Evolutionary conservation across 2,113 vertebrate species (phyloP), one percentile per base, ranked within the genome.

Genomic region (Nibea albiflora): DNA sequence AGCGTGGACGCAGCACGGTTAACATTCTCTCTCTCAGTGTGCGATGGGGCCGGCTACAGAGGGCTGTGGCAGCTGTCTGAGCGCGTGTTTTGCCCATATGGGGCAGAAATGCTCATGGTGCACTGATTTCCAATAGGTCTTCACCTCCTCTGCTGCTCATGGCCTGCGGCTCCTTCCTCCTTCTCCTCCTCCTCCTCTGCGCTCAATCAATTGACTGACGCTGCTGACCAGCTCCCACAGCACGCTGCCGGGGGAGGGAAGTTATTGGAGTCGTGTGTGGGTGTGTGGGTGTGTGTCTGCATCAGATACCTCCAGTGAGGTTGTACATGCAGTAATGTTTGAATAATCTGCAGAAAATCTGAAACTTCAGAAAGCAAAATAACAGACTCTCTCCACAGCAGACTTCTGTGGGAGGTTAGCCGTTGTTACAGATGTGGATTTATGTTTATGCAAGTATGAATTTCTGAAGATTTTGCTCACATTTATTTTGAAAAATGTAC

Each of bases 111-210:
- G 76, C 87, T 91, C 80, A 78, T 70, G 81, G 82, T 88, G 84
- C 86, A 93, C 87, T 92, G 93, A 95, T 95, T 95, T 95, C 90
- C 94, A 42, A 94, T 95, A 95, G 91, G 93, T 94, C 93, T 94
- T 85, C 89, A 84, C 78, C 90, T 88, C 83, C 88, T 90, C 83
- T 73, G 87, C 88, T 90, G 87, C 75, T 82, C 82, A 91, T 93
- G 90, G 94, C 95, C 93, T 80, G 92, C 90, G 87, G 94, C 94
- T 92, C 75, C 90, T 89, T 91, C 88, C 81, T 90, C 74, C 80
- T 73, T 72, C 87, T 89, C 81, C 86, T 83, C 84, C 90, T 91
- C 85, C 84, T 83, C 81, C 90, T 90, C 82, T 52, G 69, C 70
- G 54, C 79, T 85, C 78, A 80, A 94, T 94, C 91, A 92, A 95